A percentile compares a stretch with the other conserved stretches of the same genome.
Evolutionary conservation across 2,113 vertebrate genomes (phyloP).

Genomic region (Numenius arquata): DNA sequence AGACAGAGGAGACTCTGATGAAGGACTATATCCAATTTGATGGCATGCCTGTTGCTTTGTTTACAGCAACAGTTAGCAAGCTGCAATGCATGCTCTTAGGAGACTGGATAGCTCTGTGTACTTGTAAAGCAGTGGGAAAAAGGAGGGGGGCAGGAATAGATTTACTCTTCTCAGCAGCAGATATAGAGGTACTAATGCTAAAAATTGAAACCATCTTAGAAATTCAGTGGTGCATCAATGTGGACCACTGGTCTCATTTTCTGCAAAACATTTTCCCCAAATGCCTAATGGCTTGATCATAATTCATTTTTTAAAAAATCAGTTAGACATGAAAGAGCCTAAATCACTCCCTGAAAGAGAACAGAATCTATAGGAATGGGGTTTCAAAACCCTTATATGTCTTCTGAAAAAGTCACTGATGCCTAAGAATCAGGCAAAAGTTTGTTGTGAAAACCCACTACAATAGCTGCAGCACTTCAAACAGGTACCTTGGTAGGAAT

Average conservation of each 20-base stretch:
- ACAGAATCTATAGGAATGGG: neutral
- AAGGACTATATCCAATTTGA: neutral
- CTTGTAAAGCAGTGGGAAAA: neutral
- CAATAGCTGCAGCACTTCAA: neutral
- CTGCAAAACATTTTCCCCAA: neutral
- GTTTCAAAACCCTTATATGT: neutral
- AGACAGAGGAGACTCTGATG: conserved; percentile 21
- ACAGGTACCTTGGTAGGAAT: neutral
- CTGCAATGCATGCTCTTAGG: neutral
- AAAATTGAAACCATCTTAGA: neutral
- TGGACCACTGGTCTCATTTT: neutral
- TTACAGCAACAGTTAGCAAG: neutral
- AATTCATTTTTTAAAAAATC: neutral
- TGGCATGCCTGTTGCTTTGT: conserved; percentile 4
- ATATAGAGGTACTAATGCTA: neutral
- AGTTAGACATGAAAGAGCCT: neutral
- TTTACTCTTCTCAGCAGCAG: neutral
- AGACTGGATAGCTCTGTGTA: neutral
- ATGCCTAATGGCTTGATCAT: neutral
- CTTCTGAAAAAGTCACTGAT: neutral
- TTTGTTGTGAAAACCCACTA: neutral
- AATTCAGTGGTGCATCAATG: neutral
- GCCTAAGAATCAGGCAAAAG: neutral
- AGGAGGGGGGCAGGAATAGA: accelerated
- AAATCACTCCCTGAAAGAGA: neutral